Evolutionary conservation across 2,888 invertebrate genomes (phyloP).

Genomic region (Cordilura impudica): DNA sequence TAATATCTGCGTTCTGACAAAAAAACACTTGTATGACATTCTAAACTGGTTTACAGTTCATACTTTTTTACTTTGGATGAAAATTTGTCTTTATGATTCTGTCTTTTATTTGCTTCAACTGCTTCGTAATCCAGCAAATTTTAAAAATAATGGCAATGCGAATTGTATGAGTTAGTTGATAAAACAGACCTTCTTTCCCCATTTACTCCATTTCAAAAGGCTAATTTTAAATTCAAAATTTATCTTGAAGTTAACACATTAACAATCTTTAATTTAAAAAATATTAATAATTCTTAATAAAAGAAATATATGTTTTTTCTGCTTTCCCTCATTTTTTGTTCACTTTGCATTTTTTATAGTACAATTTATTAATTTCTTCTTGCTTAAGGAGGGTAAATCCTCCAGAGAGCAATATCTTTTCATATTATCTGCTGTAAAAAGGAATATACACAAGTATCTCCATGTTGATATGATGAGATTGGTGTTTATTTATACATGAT

Average conservation of each 20-base stretch:
- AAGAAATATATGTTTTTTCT: neutral
- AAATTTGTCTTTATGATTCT: too few relatives aligned
- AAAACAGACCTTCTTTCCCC: too few relatives aligned
- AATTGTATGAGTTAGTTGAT: too few relatives aligned
- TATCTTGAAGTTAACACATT: neutral
- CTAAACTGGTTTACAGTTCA: too few relatives aligned
- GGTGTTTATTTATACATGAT: conserved; percentile 36
- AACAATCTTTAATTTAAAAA: neutral
- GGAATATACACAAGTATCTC: neutral
- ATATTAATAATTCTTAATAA: neutral
- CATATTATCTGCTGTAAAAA: conserved; percentile 37
- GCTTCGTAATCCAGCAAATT: too few relatives aligned
- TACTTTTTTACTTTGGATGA: too few relatives aligned
- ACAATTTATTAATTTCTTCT: conserved; percentile 23
- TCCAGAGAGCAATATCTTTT: conserved; percentile 40
- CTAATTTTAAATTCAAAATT: neutral
- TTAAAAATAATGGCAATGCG: too few relatives aligned
- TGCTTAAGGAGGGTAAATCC: neutral
- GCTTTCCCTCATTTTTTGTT: neutral
- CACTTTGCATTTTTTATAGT: neutral
- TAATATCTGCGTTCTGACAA: too few relatives aligned
- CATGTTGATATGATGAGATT: conserved; percentile 17
- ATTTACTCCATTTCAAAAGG: too few relatives aligned
- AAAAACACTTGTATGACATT: too few relatives aligned
- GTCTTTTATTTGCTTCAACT: too few relatives aligned